These are phyloP conservation scores for Petrocephalus sullivani DNA, from an alignment of 2,797 vertebrate genomes.

Conservation along the genomic window DNA sequence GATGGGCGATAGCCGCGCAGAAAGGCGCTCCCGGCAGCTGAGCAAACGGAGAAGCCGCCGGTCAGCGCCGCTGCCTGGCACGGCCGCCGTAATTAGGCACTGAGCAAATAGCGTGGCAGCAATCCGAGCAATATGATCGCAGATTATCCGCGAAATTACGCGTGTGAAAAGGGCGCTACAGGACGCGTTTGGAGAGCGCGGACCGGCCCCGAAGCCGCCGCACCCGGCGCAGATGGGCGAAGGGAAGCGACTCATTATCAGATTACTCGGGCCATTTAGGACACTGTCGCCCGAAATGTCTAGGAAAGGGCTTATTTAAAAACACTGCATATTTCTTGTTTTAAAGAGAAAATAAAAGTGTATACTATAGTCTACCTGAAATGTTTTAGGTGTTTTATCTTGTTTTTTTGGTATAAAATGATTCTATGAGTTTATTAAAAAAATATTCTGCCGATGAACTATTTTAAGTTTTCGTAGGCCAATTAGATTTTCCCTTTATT, in stretches of 20 bases:
- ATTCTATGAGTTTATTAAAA: neutral
- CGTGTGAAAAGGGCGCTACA: conserved; percentile 10
- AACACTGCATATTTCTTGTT: neutral
- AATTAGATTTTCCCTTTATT: neutral
- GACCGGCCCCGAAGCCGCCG: neutral
- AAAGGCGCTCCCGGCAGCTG: conserved; percentile 25
- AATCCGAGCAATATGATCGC: conserved; percentile 25
- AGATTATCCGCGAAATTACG: conserved; percentile 25
- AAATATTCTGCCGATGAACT: neutral
- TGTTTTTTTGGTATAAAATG: neutral
- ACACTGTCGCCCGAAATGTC: neutral
- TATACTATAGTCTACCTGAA: neutral
- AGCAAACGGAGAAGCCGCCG: conserved; percentile 17
- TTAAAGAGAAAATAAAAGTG: neutral
- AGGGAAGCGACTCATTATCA: neutral
- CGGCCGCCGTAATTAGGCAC: conserved; percentile 22
- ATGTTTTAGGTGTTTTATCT: neutral
- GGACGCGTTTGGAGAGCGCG: conserved; percentile 6
- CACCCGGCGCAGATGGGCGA: neutral
- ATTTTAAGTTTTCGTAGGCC: neutral
- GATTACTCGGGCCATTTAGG: neutral
- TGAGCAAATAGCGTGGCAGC: conserved; percentile 16
- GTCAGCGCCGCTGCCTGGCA: conserved; percentile 11
- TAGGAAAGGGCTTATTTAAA: neutral
- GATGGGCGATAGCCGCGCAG: conserved; percentile 23